phyloP scores from a whole-genome alignment of 30 jellyfish, hydroid and myxozoan genomes.

The Haliclystus octoradiatus region DNA sequence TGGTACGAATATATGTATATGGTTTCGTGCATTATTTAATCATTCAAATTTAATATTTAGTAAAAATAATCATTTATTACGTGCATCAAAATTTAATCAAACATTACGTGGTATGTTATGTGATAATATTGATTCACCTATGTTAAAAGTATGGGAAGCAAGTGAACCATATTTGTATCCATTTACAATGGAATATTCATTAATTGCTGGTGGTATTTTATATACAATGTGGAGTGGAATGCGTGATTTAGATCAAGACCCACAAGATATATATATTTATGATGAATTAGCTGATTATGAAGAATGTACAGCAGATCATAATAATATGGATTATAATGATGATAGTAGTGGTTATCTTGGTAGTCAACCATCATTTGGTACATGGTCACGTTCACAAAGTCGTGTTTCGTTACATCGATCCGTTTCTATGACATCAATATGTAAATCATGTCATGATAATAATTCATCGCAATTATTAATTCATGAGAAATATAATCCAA shows the following conservation, averaged over 20 bases:
- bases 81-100: slow-evolving; percentile 1
- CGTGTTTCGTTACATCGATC: slow-evolving; percentile 66
- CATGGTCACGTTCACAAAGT: slow-evolving; percentile 88
- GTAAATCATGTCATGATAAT: slow-evolving; percentile 81
- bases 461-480: slow-evolving; percentile 48
- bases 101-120: slow-evolving; percentile 58
- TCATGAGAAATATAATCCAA: slow-evolving; percentile 61
- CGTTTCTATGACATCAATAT: slow-evolving; percentile 52
- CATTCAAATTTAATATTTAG: slow-evolving; percentile 56
- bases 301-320: slow-evolving; percentile 20
- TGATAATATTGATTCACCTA: slow-evolving; percentile 43
- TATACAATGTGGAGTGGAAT: slow-evolving; percentile 96
- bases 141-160: slow-evolving; percentile 72
- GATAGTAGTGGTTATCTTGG: slow-evolving; percentile 92
- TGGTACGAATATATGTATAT: slow-evolving; percentile 83
- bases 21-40: slow-evolving; percentile 93
- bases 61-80: background rate
- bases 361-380: slow-evolving; percentile 50
- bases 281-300: slow-evolving; percentile 69
- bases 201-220: slow-evolving; percentile 84
- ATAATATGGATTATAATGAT: slow-evolving; percentile 55
- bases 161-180: slow-evolving; percentile 90
- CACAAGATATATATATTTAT: slow-evolving; percentile 84
- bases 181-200: slow-evolving; percentile 88
- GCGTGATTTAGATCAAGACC: slow-evolving; percentile 91